Percentiles rank a stretch among this genome's conserved stretches.
These are phyloP conservation scores for Rutilus rutilus DNA, from an alignment of 2,113 vertebrate genomes.

Conservation along the genomic window DNA sequence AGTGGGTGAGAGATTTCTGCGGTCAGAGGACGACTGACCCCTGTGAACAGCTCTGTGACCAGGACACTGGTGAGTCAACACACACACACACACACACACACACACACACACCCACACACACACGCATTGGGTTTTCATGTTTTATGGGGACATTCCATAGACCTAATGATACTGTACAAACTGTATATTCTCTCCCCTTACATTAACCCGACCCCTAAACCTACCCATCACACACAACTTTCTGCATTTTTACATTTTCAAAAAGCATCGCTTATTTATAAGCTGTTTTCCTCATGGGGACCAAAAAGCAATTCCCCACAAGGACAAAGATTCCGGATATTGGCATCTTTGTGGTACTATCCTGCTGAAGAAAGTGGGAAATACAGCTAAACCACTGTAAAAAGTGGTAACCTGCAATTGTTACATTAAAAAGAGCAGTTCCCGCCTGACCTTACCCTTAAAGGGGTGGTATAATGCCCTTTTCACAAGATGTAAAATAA, in stretches of 20 bases:
- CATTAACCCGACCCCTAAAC: neutral
- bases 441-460: no score
- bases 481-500: no score
- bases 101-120: no score
- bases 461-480: no score
- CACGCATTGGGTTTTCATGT: neutral
- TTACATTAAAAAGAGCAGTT: no score
- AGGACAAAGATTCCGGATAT: no score
- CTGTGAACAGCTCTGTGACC: slow-evolving; percentile 95
- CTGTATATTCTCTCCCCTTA: neutral
- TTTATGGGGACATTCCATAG: neutral
- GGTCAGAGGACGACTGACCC: slow-evolving; percentile 93
- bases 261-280: neutral
- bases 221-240: neutral
- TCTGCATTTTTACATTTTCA: neutral
- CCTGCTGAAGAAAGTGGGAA: no score
- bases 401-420: no score
- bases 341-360: no score
- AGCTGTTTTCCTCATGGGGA: neutral
- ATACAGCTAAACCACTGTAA: no score
- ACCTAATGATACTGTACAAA: neutral
- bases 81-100: slow-evolving; percentile 27
- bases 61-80: slow-evolving; percentile 87
- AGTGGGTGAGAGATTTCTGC: slow-evolving; percentile 94
- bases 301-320: no score